A percentile compares a stretch with the other conserved stretches of the same genome.
Conservation (phyloP, 2,888 invertebrate species). For the Beris chalybata region DNA sequence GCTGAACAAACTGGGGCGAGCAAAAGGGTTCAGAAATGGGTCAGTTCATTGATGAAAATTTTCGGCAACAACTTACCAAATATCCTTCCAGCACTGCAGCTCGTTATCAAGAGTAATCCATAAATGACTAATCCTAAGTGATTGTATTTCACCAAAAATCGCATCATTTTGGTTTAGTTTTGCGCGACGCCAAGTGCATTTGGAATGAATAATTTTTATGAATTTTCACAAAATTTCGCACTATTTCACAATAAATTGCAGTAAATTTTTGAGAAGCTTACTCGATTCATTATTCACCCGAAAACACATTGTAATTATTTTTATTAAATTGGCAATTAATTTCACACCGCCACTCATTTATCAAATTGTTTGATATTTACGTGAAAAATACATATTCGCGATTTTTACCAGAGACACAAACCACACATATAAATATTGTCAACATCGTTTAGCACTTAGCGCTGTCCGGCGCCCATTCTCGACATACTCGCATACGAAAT, state of each 20-base stretch:
- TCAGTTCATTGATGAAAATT: not conserved
- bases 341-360: too few species aligned
- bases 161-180: conserved; percentile 47
- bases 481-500: too few species aligned
- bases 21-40: not conserved
- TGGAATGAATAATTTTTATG: not conserved
- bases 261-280: too few species aligned
- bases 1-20: not conserved
- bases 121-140: conserved; percentile 56
- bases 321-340: too few species aligned
- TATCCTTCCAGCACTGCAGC: conserved; percentile 49
- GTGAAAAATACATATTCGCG: not conserved
- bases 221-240: too few species aligned
- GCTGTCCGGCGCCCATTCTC: not conserved
- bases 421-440: not conserved
- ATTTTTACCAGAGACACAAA: not conserved
- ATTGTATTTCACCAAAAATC: conserved; percentile 53
- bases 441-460: conserved; percentile 30
- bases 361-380: too few species aligned
- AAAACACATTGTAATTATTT: too few species aligned
- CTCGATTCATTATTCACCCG: too few species aligned
- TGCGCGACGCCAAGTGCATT: conserved; percentile 2
- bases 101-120: conserved; percentile 52
- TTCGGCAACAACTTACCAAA: conserved; percentile 51
- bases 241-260: too few species aligned